Conservation (phyloP, 2,113 vertebrate species). For the Athene noctua region DNA sequence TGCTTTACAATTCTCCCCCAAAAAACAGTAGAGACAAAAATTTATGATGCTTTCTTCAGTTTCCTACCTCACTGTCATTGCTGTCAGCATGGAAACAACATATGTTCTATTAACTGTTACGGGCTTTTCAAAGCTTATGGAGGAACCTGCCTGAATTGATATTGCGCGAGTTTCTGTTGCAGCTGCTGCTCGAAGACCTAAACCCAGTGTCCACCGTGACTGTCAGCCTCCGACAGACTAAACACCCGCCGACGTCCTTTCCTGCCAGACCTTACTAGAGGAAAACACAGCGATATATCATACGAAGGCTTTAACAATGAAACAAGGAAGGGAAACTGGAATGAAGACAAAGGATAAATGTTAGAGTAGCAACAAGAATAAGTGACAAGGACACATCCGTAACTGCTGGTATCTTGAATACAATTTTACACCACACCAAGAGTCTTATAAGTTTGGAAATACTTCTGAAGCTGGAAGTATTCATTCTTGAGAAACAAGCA, state of each 20-base stretch:
- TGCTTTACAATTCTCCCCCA: background rate
- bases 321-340: slow-evolving; percentile 58
- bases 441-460: background rate
- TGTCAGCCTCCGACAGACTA: slow-evolving; percentile 88
- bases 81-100: background rate
- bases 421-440: background rate
- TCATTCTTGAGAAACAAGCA: background rate
- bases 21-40: background rate
- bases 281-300: slow-evolving; percentile 86
- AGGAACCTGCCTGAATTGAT: slow-evolving; percentile 80
- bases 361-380: slow-evolving; percentile 53
- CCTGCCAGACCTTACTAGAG: slow-evolving; percentile 88
- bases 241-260: slow-evolving; percentile 86
- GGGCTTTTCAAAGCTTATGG: slow-evolving; percentile 55
- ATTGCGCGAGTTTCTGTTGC: slow-evolving; percentile 72
- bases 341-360: slow-evolving; percentile 67
- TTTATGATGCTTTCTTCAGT: background rate
- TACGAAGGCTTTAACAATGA: slow-evolving; percentile 70
- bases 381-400: slow-evolving; percentile 4
- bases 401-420: slow-evolving; percentile 19
- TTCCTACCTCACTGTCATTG: slow-evolving; percentile 1
- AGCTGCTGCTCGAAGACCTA: slow-evolving; percentile 79
- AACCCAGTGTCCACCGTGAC: slow-evolving; percentile 90
- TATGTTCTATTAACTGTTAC: background rate
- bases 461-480: background rate